Evolutionary conservation across 1,140 invertebrate species (phyloP).

Genomic region (Myzus persicae): DNA sequence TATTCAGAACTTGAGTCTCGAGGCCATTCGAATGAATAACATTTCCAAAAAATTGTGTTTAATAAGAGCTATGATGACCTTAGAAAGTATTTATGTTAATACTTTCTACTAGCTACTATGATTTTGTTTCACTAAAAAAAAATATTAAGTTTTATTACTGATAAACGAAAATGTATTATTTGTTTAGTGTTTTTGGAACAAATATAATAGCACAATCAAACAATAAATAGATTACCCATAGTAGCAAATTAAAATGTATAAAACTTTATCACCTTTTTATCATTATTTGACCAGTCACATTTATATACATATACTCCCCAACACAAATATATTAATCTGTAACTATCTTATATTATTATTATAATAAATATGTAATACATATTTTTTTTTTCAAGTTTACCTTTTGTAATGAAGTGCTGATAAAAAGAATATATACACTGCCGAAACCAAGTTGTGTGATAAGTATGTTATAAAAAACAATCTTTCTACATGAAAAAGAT

Average conservation of each 20-base stretch:
- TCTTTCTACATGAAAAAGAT: slow-evolving; percentile 58
- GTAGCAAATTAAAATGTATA: too few relatives aligned
- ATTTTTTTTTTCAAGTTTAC: slow-evolving; percentile 51
- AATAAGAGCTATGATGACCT: neutral
- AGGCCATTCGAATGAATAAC: neutral
- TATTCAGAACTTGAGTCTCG: neutral
- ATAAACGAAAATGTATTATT: neutral
- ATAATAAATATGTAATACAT: neutral
- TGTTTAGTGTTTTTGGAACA: neutral
- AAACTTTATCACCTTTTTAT: too few relatives aligned
- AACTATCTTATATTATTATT: neutral
- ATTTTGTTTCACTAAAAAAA: neutral
- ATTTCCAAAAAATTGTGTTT: neutral
- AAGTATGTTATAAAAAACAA: slow-evolving; percentile 86
- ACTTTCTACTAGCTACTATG: neutral
- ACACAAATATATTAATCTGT: neutral
- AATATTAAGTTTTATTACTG: neutral
- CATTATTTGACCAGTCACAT: neutral
- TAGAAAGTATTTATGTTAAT: neutral
- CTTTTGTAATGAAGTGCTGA: slow-evolving; percentile 67
- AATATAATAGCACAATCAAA: neutral
- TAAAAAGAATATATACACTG: slow-evolving; percentile 96
- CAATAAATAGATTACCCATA: neutral
- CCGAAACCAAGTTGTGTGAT: slow-evolving; percentile 96
- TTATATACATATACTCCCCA: neutral